These are phyloP conservation scores for Girardia tigrina DNA, from an alignment of 2,888 invertebrate genomes.

Conservation along the genomic window DNA sequence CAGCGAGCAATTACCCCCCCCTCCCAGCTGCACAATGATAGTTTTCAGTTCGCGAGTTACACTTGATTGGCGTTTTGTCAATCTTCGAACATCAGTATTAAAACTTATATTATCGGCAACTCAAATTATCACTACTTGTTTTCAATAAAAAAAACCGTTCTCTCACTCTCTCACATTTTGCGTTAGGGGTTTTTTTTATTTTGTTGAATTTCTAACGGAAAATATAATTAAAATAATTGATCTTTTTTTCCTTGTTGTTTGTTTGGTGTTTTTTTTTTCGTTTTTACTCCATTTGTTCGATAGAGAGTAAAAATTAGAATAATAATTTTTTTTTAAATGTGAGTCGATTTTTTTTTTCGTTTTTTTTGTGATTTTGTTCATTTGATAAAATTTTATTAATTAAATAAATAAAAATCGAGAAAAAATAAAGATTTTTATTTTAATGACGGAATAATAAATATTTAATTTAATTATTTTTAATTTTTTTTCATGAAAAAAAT, in stretches of 20 bases:
- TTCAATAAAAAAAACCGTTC: no score
- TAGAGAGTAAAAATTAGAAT: not conserved
- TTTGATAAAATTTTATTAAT: not conserved
- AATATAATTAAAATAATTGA: constrained; percentile 20
- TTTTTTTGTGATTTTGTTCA: not conserved
- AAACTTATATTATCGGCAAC: constrained; percentile 14
- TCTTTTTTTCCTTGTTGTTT: not conserved
- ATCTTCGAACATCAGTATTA: not conserved
- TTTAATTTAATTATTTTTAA: no score
- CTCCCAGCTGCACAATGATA: not conserved
- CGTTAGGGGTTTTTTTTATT: not conserved
- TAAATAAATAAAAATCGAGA: not conserved
- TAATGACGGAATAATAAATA: no score
- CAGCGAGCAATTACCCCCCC: not conserved
- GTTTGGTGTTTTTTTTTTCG: no score
- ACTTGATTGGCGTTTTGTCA: constrained; percentile 23
- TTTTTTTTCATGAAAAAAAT: no score
- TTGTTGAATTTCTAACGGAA: constrained; percentile 14
- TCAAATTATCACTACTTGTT: not conserved
- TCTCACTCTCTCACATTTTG: not conserved
- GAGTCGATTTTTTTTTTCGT: not conserved
- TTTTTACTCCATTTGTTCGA: no score
- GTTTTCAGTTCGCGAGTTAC: constrained; percentile 10
- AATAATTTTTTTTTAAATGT: not conserved
- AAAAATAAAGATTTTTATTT: not conserved